These are phyloP conservation scores for Pteropus alecto DNA, from an alignment of 2,113 vertebrate genomes.

Conservation along the genomic window DNA sequence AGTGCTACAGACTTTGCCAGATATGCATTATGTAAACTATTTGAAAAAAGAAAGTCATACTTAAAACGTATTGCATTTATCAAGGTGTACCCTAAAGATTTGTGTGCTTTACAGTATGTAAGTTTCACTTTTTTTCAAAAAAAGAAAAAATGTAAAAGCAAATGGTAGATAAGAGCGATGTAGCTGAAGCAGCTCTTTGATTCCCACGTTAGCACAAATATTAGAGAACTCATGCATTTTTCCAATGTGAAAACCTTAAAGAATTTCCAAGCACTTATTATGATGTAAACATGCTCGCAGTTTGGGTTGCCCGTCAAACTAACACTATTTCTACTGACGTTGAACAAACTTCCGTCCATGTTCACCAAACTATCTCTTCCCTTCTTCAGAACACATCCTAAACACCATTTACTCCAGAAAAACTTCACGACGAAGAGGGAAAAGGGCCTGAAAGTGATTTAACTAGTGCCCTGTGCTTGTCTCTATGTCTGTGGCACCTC, in stretches of 20 bases:
- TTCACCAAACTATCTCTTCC: not conserved
- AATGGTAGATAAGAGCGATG: not conserved
- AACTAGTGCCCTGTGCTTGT: not conserved
- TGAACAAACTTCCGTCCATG: not conserved
- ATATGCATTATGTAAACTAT: not conserved
- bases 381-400: slow-evolving; percentile 19
- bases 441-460: not conserved
- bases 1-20: not conserved
- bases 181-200: not conserved
- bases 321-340: not conserved
- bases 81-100: not conserved
- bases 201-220: not conserved
- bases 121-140: not conserved
- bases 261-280: not conserved
- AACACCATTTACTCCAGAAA: slow-evolving; percentile 14
- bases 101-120: not conserved
- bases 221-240: not conserved
- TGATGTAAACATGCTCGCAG: not conserved
- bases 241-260: not conserved
- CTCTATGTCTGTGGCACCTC: not conserved
- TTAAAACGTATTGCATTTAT: not conserved
- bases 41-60: not conserved
- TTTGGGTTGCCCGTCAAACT: slow-evolving; percentile 14
- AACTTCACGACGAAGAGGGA: not conserved
- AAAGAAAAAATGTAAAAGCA: not conserved